Evolutionary conservation across 2,797 vertebrate species (phyloP).

Genomic region (Coregonus suidteri): DNA sequence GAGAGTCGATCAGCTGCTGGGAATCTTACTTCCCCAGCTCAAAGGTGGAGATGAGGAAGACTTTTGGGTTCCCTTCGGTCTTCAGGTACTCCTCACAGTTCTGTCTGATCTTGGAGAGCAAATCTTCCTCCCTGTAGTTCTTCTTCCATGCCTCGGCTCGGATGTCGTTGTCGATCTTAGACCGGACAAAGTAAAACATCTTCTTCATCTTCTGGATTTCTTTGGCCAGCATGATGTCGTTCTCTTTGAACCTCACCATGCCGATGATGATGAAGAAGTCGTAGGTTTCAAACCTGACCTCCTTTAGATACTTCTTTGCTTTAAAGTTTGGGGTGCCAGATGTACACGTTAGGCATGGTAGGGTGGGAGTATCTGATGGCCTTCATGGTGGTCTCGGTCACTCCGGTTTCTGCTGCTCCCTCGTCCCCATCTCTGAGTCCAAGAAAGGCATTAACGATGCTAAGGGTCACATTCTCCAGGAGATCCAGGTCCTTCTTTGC

Average conservation of each 20-base stretch:
- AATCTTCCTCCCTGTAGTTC: too few species aligned
- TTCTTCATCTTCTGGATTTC: constrained; percentile 23
- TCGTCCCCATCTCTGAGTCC: constrained; percentile 21
- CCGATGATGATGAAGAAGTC: constrained; percentile 47
- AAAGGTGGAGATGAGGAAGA: too few species aligned
- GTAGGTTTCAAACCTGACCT: constrained; percentile 17
- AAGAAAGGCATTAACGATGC: background rate
- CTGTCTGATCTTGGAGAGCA: too few species aligned
- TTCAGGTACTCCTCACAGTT: too few species aligned
- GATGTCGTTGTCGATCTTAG: too few species aligned
- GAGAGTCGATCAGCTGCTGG: too few species aligned
- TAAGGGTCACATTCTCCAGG: background rate
- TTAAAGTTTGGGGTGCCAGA: constrained; percentile 49
- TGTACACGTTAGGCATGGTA: constrained; percentile 32
- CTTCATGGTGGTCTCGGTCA: constrained; percentile 38
- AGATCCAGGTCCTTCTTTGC: constrained; percentile 20
- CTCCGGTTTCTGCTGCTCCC: constrained; percentile 26
- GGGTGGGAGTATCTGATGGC: constrained; percentile 26
- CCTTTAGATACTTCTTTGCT: constrained; percentile 41
- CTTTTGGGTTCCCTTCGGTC: too few species aligned
- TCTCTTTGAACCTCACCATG: constrained; percentile 34
- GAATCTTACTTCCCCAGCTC: too few species aligned
- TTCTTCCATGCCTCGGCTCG: too few species aligned
- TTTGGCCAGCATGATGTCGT: constrained; percentile 35
- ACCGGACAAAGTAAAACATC: too few species aligned